phyloP scores from a whole-genome alignment of 2,888 invertebrate species.

The Celastrina argiolus region DNA sequence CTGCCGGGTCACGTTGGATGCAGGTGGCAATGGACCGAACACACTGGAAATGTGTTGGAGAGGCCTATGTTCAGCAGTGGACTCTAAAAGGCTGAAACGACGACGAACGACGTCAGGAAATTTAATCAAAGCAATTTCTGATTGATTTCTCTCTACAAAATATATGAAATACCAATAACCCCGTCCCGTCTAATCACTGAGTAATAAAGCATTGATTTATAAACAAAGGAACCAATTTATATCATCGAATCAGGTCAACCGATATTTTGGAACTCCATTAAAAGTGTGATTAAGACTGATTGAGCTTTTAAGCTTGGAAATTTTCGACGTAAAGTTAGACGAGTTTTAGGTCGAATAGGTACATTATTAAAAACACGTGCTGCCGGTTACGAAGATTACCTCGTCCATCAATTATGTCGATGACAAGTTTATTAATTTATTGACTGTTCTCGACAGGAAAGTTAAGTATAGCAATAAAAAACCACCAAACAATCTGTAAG shows the following conservation, averaged over 20 bases:
- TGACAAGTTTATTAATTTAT: background rate
- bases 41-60: no score
- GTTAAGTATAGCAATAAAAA: no score
- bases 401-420: background rate
- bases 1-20: no score
- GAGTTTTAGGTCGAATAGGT: background rate
- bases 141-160: background rate
- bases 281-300: slow-evolving; percentile 20
- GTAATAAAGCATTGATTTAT: slow-evolving; percentile 8
- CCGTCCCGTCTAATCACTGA: background rate
- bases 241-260: slow-evolving; percentile 19
- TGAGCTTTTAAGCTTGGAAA: slow-evolving; percentile 21
- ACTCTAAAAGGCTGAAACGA: no score
- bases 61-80: no score
- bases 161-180: background rate
- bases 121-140: background rate
- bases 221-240: slow-evolving; percentile 18
- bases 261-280: slow-evolving; percentile 21
- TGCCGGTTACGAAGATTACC: background rate
- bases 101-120: no score
- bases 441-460: background rate
- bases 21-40: no score
- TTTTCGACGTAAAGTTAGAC: background rate
- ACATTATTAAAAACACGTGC: background rate
- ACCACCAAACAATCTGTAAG: no score